Evolutionary conservation across 2,888 invertebrate genomes (phyloP).

Genomic region (Drosophila mimetica): DNA sequence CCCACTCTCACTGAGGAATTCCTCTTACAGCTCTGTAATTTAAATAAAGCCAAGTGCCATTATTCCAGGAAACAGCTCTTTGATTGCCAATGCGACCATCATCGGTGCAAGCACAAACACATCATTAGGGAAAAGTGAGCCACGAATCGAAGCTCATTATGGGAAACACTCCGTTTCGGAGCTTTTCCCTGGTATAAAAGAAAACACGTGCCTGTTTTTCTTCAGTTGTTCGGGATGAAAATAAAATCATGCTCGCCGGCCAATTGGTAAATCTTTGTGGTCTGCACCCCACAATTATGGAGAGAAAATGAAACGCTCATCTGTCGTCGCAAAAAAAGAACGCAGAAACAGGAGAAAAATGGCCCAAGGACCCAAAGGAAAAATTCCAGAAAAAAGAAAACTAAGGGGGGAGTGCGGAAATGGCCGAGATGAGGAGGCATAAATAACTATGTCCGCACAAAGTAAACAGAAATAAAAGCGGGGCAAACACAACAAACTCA

Average conservation of each 20-base stretch:
- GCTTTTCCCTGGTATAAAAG: conserved; percentile 1
- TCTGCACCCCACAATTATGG: conserved; percentile 58
- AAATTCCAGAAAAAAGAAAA: conserved; percentile 15
- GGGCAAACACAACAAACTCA: conserved; percentile 49
- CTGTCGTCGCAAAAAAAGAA: conserved; percentile 27
- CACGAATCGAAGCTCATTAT: conserved; percentile 40
- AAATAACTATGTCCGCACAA: conserved; percentile 63
- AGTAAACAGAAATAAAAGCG: conserved; percentile 41
- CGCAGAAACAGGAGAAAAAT: conserved; percentile 11
- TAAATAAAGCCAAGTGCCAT: conserved; percentile 18
- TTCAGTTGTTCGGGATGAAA: conserved; percentile 26
- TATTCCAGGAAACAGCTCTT: conserved; percentile 18
- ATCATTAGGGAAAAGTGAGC: conserved; percentile 29
- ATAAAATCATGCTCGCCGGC: conserved; percentile 32
- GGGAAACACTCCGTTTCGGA: conserved; percentile 13
- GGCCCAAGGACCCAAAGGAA: conserved; percentile 33
- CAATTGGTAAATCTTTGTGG: conserved; percentile 63
- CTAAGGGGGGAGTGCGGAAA: conserved; percentile 11
- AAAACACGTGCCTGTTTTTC: conserved; percentile 53
- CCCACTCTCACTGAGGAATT: too few relatives aligned
- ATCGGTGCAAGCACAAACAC: conserved; percentile 29
- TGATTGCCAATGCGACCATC: conserved; percentile 28
- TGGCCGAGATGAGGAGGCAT: conserved; percentile 43
- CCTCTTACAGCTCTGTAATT: conserved; percentile 7
- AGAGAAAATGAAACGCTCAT: conserved; percentile 66